A percentile compares a stretch with the other conserved stretches of the same genome.
phyloP scores from a whole-genome alignment of 2,888 invertebrate genomes.

The Catocala sponsa region DNA sequence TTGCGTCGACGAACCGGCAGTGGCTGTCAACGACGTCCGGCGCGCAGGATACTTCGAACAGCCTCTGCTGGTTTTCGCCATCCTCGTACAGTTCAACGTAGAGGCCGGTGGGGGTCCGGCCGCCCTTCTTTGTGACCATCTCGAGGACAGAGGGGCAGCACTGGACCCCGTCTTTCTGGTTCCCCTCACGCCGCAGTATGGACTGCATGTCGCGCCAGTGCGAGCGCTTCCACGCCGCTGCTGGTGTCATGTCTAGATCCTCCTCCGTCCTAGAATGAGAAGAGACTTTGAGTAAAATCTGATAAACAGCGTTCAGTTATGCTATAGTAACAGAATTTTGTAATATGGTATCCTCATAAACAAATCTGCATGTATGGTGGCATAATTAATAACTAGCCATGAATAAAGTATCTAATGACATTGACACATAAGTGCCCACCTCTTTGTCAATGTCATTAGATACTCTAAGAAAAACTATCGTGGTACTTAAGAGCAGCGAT shows the following conservation, averaged over 20 bases:
- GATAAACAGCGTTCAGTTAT: not conserved
- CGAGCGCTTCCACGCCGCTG: constrained; percentile 85
- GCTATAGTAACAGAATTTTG: too few species aligned
- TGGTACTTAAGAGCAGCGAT: too few species aligned
- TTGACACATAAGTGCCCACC: too few species aligned
- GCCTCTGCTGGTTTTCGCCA: constrained; percentile 90
- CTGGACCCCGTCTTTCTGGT: constrained; percentile 84
- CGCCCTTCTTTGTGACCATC: constrained; percentile 93
- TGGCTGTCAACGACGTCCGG: constrained; percentile 91
- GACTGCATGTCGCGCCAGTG: constrained; percentile 90
- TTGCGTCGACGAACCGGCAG: constrained; percentile 92
- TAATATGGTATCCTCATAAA: too few species aligned
- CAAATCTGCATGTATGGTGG: too few species aligned
- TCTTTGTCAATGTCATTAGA: too few species aligned
- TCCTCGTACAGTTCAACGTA: constrained; percentile 93
- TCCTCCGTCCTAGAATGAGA: constrained; percentile 77
- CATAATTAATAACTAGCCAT: too few species aligned
- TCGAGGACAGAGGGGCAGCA: constrained; percentile 94
- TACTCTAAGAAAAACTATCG: too few species aligned
- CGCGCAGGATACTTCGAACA: constrained; percentile 94
- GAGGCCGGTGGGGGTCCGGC: constrained; percentile 91
- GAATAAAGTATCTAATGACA: too few species aligned
- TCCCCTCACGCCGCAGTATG: constrained; percentile 87
- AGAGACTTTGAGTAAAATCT: not conserved
- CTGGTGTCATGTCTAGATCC: constrained; percentile 75